Evolutionary conservation across 2,888 invertebrate genomes (phyloP), one percentile per base, ranked within the genome.

Genomic region (Brachyptera putata): DNA sequence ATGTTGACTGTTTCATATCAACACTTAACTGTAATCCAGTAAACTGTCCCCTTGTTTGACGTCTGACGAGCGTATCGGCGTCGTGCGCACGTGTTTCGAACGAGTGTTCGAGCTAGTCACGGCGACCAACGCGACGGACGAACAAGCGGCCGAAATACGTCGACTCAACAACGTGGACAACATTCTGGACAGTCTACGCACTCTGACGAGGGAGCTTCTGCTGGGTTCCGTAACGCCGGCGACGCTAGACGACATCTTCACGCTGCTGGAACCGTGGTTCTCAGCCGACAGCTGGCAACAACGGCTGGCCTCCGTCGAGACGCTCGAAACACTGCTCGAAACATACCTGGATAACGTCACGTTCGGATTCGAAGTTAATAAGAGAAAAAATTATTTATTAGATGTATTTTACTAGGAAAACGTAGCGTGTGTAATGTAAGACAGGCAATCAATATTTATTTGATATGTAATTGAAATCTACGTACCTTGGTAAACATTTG

Each of bases 291-390:
- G 86, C 67, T 81, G 84, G 1, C 85, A 86, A 67, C 86, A 87
- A 56, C 77, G 89, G 57, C 80, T 86, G 34, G 82, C 84, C 0
- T 78, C 84, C 0, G 72, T 78, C 7, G 74, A 81, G 66, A 73
- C 76, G 3, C 68, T 79, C 18, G 69, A 74, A 46, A 70, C 73
- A 34, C 72, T 75, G 5, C 69, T 79, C 69, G 69, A 81, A 68
- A 78, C 82, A 0, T 86, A 84, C 67, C 82, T 87, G 13, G 85
- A 85, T 69, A 83, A 87, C 62, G 84, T 88, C 67, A 84, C 84
- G 70, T 78, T 88, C 56, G 86, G 86, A 16, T 86, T 83, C 67
- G 87, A 87, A 71, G 84, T 85, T 30, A 48, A 22, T 50, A n/a
- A 18, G 16, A 2, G 7, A 13, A n/a, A 43, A 25, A 25, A 11